Base-by-base conservation (phyloP, 2,888 invertebrate genomes). In the Lochmaea crataegi region DNA sequence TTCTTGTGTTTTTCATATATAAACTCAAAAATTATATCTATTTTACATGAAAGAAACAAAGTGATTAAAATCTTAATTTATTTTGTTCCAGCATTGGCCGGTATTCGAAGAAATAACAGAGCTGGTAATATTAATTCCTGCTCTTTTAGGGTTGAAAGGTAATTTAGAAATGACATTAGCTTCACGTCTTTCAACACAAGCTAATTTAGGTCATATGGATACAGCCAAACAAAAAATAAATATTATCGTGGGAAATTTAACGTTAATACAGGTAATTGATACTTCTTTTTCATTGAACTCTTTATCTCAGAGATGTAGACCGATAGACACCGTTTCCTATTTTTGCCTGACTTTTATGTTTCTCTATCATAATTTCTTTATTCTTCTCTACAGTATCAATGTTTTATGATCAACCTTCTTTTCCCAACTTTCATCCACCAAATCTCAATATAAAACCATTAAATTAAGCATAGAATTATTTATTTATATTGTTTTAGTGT, bases 141-240 rank as follows among this genome's bases (percentile, higher is more conserved):
- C 94, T 1, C 86, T 94, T 72, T 87, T 95, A 74, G 95, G 94
- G 3, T 88, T 95, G 65, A 95, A 95, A 86, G 95, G 95, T 32
- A 94, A 94, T 84, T 87, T 95, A 78, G 94, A 95, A 86, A 95
- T 95, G 94, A 94, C 94, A 0, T 86, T 95, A 73, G 94, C 94
- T 1, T 94, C 94, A 18, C 88, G 95, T 71, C 87, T 95, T 10
- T 94, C 94, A 10, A 95, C 95, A 0, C 92, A 94, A 87, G 90
- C 94, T 11, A 94, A 94, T 86, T 87, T 94, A 75, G 94, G 94
- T 12, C 91, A 92, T 82, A 92, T 94, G 91, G 93, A 94, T 82
- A 89, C 90, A 42, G 86, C 89, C 6, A 89, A 90, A 79, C 91
- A 92, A 79, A 89, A 91, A 80, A 88, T 90, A 86, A 88, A 88